A percentile compares a stretch with the other conserved stretches of the same genome.
These are phyloP conservation scores for Saxicola maurus DNA, from an alignment of 2,797 vertebrate genomes.

Conservation along the genomic window DNA sequence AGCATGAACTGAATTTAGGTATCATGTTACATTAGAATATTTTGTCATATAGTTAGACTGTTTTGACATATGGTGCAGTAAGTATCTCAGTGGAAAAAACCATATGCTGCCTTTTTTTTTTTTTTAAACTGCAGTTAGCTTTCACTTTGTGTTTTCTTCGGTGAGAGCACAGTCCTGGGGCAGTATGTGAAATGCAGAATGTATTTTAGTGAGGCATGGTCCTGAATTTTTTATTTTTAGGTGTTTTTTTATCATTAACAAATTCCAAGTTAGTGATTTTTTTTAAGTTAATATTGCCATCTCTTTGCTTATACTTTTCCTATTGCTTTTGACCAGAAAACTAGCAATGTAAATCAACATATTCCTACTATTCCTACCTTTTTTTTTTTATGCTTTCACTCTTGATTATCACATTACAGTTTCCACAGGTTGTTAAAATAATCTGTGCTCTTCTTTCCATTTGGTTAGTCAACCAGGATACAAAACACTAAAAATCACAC, in stretches of 20 bases:
- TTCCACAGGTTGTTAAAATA: neutral
- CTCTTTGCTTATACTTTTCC: neutral
- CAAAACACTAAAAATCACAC: neutral
- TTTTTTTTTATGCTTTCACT: neutral
- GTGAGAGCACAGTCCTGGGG: neutral
- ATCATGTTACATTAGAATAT: neutral
- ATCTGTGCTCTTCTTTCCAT: neutral
- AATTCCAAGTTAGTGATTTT: neutral
- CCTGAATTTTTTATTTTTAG: neutral
- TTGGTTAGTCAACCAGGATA: neutral
- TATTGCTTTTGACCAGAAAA: neutral
- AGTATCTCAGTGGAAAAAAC: neutral
- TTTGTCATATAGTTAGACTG: neutral
- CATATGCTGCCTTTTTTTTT: neutral
- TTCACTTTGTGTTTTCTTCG: neutral
- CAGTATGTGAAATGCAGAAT: neutral
- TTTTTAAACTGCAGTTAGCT: neutral
- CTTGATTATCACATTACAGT: neutral
- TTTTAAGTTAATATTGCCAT: neutral
- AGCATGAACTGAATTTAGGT: neutral
- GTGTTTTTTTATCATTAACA: neutral
- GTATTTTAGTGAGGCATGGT: neutral
- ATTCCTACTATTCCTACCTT: neutral
- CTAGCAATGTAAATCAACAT: neutral
- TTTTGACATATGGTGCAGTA: neutral